These are phyloP conservation scores for Geotrypetes seraphini DNA, from an alignment of 2,797 vertebrate species.

Conservation along the genomic window DNA sequence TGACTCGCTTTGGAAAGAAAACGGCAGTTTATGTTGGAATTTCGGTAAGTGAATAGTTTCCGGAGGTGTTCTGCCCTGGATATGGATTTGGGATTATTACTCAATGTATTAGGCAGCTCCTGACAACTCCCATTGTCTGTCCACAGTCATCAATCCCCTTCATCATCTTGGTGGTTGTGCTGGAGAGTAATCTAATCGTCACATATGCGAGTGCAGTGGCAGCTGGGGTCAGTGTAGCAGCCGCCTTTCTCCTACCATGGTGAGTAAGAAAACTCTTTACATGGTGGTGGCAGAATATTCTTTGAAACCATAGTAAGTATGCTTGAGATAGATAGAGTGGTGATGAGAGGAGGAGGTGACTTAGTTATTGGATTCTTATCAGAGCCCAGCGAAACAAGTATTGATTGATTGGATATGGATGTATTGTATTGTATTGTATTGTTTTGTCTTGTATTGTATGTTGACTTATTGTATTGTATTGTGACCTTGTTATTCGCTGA, in stretches of 20 bases:
- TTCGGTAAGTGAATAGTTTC: conserved; percentile 62
- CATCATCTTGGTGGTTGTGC: conserved; percentile 68
- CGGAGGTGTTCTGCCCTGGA: background rate
- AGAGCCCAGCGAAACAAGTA: no score
- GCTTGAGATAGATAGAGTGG: no score
- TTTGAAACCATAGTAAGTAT: no score
- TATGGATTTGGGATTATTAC: background rate
- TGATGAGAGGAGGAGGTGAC: no score
- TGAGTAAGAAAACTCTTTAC: conserved; percentile 36
- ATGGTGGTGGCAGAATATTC: no score
- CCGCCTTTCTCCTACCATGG: conserved; percentile 91
- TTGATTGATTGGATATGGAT: no score
- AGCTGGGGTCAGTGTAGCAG: conserved; percentile 79
- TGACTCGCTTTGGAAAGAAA: conserved; percentile 91
- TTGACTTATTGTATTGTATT: no score
- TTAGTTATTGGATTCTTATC: no score
- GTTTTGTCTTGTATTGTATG: no score
- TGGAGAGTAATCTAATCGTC: conserved; percentile 70
- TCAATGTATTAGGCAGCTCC: background rate
- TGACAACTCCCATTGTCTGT: background rate
- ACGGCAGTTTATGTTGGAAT: conserved; percentile 77
- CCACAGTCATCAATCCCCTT: conserved; percentile 83
- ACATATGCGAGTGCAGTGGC: conserved; percentile 80
- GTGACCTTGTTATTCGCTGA: no score
- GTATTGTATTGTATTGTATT: no score